phyloP scores from a whole-genome alignment of 2,797 vertebrate genomes.

The Balearica regulorum region DNA sequence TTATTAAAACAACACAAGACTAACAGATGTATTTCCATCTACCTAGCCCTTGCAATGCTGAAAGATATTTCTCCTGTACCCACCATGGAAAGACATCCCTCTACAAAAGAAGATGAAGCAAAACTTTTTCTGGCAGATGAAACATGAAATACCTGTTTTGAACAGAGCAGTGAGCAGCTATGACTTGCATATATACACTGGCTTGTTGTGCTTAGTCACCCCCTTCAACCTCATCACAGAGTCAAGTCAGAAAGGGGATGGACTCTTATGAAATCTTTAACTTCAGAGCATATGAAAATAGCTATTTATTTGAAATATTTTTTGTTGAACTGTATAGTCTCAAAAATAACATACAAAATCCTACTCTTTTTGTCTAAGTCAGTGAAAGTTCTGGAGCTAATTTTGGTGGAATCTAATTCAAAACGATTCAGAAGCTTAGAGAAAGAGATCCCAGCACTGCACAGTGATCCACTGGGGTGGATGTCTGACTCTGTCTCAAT shows the following conservation, averaged over 20 bases:
- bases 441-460: background rate
- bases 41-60: background rate
- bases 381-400: background rate
- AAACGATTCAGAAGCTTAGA: background rate
- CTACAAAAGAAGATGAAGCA: background rate
- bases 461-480: accelerated
- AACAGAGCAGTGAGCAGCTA: background rate
- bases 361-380: background rate
- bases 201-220: background rate
- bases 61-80: background rate
- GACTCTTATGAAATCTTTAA: background rate
- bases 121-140: background rate
- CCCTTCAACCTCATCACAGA: background rate
- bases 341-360: background rate
- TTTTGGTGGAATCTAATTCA: background rate
- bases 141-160: background rate
- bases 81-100: background rate
- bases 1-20: background rate
- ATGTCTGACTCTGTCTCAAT: background rate
- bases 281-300: background rate
- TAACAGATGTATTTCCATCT: background rate
- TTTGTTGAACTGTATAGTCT: background rate
- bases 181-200: background rate
- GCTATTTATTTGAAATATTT: background rate
- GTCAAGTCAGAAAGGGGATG: background rate